A percentile compares a stretch with the other conserved stretches of the same genome.
Conservation (phyloP, 2,113 vertebrate species). For the Epinephelus fuscoguttatus region DNA sequence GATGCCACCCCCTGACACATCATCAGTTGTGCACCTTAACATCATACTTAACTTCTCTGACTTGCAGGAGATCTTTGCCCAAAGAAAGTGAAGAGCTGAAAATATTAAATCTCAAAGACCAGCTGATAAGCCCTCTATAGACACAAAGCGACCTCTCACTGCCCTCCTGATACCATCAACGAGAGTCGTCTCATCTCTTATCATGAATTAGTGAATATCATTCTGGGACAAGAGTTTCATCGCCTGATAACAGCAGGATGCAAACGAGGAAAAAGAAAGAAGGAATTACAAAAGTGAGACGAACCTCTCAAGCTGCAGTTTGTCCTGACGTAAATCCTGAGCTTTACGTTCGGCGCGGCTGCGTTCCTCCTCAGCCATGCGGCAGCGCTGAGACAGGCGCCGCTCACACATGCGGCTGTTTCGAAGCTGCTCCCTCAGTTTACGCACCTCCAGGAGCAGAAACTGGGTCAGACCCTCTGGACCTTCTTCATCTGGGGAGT, state of each 20-base stretch:
- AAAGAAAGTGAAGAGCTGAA: too few relatives aligned
- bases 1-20: too few relatives aligned
- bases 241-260: neutral
- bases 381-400: conserved; percentile 90
- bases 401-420: conserved; percentile 89
- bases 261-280: neutral
- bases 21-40: too few relatives aligned
- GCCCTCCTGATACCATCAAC: neutral
- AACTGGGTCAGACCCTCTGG: conserved; percentile 96
- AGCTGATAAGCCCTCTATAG: too few relatives aligned
- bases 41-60: too few relatives aligned
- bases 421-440: conserved; percentile 90
- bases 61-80: too few relatives aligned
- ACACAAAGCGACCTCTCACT: neutral
- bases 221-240: neutral
- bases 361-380: conserved; percentile 90
- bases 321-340: conserved; percentile 87
- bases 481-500: conserved; percentile 90
- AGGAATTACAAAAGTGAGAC: neutral
- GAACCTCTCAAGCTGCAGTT: conserved; percentile 88
- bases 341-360: conserved; percentile 85
- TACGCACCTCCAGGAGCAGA: conserved; percentile 93
- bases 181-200: neutral
- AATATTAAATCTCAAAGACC: too few relatives aligned
- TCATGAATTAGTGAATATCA: neutral